A percentile compares a stretch with the other conserved stretches of the same genome.
These are phyloP conservation scores for Bradypodion ventrale DNA, from an alignment of 2,797 vertebrate species.

Conservation along the genomic window DNA sequence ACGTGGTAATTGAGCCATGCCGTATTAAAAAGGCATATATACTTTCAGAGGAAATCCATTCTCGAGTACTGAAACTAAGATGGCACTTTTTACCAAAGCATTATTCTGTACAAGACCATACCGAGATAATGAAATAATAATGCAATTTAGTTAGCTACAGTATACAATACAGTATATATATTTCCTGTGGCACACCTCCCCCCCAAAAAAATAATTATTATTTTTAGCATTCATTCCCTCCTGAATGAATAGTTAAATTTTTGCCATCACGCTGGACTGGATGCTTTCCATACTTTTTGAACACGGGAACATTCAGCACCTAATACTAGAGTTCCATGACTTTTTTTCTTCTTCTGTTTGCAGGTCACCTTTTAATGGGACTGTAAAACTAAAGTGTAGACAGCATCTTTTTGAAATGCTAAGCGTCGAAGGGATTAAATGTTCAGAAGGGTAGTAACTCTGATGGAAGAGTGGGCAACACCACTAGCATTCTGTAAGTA, in stretches of 20 bases:
- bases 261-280: conserved; percentile 41
- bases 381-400: conserved; percentile 70
- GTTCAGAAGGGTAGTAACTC: conserved; percentile 43
- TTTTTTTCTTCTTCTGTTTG: conserved; percentile 66
- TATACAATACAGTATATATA: too few species aligned
- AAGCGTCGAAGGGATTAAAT: conserved; percentile 55
- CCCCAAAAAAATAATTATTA: too few species aligned
- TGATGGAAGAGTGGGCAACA: conserved; percentile 58
- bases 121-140: conserved; percentile 41
- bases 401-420: conserved; percentile 61
- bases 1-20: conserved; percentile 74
- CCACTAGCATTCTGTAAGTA: conserved; percentile 43
- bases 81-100: conserved; percentile 35
- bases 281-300: conserved; percentile 62
- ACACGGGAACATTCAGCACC: conserved; percentile 61
- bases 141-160: accelerated
- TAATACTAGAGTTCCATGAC: conserved; percentile 69
- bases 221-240: not conserved
- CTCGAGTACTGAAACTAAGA: conserved; percentile 48
- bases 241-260: conserved; percentile 1
- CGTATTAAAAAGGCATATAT: too few species aligned
- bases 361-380: conserved; percentile 73
- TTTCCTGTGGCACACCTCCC: too few species aligned
- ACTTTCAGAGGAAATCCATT: conserved; percentile 58
- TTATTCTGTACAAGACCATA: not conserved